Conservation (phyloP, 2,888 invertebrate species). For the Argyresthia albistria region DNA sequence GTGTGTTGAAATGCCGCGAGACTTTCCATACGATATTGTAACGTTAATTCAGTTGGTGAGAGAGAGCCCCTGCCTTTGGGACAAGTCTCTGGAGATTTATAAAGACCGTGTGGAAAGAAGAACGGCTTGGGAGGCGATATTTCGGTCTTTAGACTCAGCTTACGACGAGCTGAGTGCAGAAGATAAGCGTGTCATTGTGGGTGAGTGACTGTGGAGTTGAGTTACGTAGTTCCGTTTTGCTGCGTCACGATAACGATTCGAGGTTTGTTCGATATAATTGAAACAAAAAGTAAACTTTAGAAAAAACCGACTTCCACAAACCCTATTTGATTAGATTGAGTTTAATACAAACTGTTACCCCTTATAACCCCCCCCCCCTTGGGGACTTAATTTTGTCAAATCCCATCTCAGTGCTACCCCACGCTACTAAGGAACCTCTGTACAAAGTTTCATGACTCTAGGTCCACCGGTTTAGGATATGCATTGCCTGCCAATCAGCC, state of each 20-base stretch:
- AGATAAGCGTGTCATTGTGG: constrained; percentile 32
- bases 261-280: too few species aligned
- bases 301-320: too few species aligned
- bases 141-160: constrained; percentile 32
- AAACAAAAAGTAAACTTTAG: too few species aligned
- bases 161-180: constrained; percentile 44
- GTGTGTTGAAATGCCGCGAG: constrained; percentile 17
- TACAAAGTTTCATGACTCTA: too few species aligned
- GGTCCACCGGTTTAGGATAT: too few species aligned
- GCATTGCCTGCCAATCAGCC: too few species aligned
- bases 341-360: too few species aligned
- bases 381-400: too few species aligned
- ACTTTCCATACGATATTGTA: constrained; percentile 48
- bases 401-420: too few species aligned
- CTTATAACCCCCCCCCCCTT: too few species aligned
- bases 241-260: neutral
- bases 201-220: constrained; percentile 36
- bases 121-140: constrained; percentile 54
- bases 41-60: constrained; percentile 35
- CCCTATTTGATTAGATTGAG: too few species aligned
- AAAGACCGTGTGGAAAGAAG: constrained; percentile 51
- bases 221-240: neutral
- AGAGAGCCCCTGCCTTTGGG: constrained; percentile 52
- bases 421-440: too few species aligned
- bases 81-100: constrained; percentile 47